A percentile compares a stretch with the other conserved stretches of the same genome.
phyloP scores from a whole-genome alignment of 2,888 invertebrate species.

The Drosophila imparisetae region DNA sequence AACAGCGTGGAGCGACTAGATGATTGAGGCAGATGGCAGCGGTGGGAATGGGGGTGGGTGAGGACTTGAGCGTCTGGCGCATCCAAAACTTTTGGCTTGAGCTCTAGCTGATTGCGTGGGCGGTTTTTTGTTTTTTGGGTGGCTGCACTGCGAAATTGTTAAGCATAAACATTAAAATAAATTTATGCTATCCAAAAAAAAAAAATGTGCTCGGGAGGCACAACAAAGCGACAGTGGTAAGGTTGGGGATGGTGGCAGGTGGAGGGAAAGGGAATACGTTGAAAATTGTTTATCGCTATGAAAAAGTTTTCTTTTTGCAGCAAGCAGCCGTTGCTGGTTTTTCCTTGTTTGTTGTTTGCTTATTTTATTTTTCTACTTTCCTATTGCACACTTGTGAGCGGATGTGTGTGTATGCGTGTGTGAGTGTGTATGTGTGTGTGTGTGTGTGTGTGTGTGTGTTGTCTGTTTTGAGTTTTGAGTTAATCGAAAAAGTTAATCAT shows the following conservation, averaged over 20 bases:
- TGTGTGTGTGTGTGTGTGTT: conserved; percentile 31
- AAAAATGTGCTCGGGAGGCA: conserved; percentile 1
- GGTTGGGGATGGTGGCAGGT: background rate
- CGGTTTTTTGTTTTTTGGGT: conserved; percentile 6
- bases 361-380: conserved; percentile 48
- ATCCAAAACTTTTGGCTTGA: conserved; percentile 51
- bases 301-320: conserved; percentile 67
- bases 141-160: conserved; percentile 71
- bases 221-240: background rate
- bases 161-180: conserved; percentile 81
- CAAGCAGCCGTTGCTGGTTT: conserved; percentile 27
- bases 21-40: background rate
- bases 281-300: conserved; percentile 75
- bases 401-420: conserved; percentile 4
- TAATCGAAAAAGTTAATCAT: conserved; percentile 81
- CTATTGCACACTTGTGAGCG: conserved; percentile 54
- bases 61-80: conserved; percentile 4
- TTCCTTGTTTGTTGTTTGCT: conserved; percentile 38
- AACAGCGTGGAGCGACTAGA: background rate
- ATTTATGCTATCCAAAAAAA: conserved; percentile 71
- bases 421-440: conserved; percentile 6
- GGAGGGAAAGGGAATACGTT: conserved; percentile 38
- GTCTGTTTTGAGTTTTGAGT: conserved; percentile 72
- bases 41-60: no score
- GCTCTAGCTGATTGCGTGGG: conserved; percentile 55